Percentiles rank a stretch among this genome's conserved stretches.
Conservation (phyloP, 2,888 invertebrate species). For the Cyclophora punctaria region DNA sequence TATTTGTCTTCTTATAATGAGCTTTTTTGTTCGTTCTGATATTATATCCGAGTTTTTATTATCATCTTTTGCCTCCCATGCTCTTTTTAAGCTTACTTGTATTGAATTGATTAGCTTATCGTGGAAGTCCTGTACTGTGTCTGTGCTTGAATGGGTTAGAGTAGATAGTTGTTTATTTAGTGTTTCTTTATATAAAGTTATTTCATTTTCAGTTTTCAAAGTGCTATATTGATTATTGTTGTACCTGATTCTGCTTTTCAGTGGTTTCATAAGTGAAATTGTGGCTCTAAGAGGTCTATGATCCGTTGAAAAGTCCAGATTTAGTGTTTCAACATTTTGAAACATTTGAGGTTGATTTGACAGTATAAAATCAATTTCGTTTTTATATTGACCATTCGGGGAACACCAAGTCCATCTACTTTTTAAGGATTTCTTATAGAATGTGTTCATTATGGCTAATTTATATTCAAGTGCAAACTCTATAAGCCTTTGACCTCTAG, state of each 20-base stretch:
- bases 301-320: constrained; percentile 1
- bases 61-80: neutral
- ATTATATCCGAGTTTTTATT: neutral
- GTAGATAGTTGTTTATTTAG: too few species aligned
- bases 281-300: constrained; percentile 8
- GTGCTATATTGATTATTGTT: neutral
- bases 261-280: too few species aligned
- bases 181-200: too few species aligned
- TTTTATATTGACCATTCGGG: constrained; percentile 8
- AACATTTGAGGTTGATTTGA: constrained; percentile 4
- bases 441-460: constrained; percentile 10
- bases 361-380: constrained; percentile 14
- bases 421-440: constrained; percentile 8
- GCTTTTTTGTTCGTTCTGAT: neutral
- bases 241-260: neutral
- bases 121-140: too few species aligned
- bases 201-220: neutral
- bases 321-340: constrained; percentile 5
- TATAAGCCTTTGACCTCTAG: constrained; percentile 7
- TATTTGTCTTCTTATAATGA: constrained; percentile 3
- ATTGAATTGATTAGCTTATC: neutral
- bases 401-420: constrained; percentile 12
- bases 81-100: neutral
- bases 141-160: too few species aligned
- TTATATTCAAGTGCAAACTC: constrained; percentile 10